Evolutionary conservation across 2,888 invertebrate genomes (phyloP).

Genomic region (Phengaris alcon): DNA sequence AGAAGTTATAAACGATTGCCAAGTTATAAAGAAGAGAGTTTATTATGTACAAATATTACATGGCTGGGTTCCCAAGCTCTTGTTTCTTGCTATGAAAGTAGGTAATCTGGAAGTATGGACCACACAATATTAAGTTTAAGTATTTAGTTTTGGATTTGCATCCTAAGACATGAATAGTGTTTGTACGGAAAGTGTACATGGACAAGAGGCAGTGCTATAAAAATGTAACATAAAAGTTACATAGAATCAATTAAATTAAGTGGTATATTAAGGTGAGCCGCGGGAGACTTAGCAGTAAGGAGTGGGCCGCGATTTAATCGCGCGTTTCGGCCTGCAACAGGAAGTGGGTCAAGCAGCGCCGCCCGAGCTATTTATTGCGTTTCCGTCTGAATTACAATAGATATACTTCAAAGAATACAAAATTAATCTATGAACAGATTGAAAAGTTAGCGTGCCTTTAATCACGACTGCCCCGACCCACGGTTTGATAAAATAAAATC

Average conservation of each 20-base stretch:
- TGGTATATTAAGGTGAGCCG: conserved; percentile 68
- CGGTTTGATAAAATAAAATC: conserved; percentile 39
- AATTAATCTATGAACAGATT: conserved; percentile 21
- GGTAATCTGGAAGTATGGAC: background rate
- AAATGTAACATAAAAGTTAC: conserved; percentile 57
- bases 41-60: conserved; percentile 9
- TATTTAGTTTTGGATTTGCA: too few species aligned
- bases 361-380: conserved; percentile 74
- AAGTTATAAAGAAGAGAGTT: conserved; percentile 8
- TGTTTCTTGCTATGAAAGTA: background rate
- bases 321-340: conserved; percentile 76
- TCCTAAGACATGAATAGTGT: too few species aligned
- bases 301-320: conserved; percentile 75
- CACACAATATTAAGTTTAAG: too few species aligned
- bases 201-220: background rate
- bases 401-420: conserved; percentile 44
- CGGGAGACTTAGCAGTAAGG: conserved; percentile 68
- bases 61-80: background rate
- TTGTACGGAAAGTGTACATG: background rate
- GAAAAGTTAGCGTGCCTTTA: conserved; percentile 24
- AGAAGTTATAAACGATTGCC: conserved; percentile 24
- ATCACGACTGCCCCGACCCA: conserved; percentile 7
- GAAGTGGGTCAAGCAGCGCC: conserved; percentile 77
- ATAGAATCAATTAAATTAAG: conserved; percentile 73
- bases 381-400: conserved; percentile 70